Base-by-base conservation (phyloP, 2,113 vertebrate species). In the Crotalus helleri region DNA sequence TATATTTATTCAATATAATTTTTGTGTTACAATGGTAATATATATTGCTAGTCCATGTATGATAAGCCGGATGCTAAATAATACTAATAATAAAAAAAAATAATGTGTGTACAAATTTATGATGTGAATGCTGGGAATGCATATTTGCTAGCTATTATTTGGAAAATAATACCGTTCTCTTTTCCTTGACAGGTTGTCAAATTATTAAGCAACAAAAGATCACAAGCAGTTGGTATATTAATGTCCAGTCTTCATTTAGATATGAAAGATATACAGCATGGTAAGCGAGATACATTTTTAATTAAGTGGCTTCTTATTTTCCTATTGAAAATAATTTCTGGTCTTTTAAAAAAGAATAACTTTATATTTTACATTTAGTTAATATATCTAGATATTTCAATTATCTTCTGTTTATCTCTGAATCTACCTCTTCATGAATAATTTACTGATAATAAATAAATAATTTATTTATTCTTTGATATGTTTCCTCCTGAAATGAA, bases 201-300 rank as follows among this genome's bases (percentile, higher is more conserved):
- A 97, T 97, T 99, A 59, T 96, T 99, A 90, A 99, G 98, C 97
- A 99, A 99, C 97, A 99, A 99, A 97, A 98, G 99, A 86, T 99
- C 99, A 91, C 99, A 99, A 97, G 99, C 99, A 58, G 99, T 99
- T 93, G 99, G 99, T 93, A 99, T 99, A 97, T 97, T 99, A 94
- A 99, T 99, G 99, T 99, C 99, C 91, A 99, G 99, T 55, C 98
- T 99, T 94, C 99, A 99, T 94, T 98, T 99, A 88, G 99, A 99
- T 94, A 99, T 99, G 99, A 99, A 97, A 96, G 99, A 99, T 90
- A 99, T 99, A 96, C 99, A 99, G 54, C 98, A 99, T 92, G 99
- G 99, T 99, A 97, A 99, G 98, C 97, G 19, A 57, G 93, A 88
- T 91, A 94, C 92, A 91, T 9, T 59, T 54, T 91, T 44, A 44